Evolutionary conservation across 2,888 invertebrate species (phyloP), one percentile per base, ranked within the genome.

Genomic region (Chydorus sphaericus): DNA sequence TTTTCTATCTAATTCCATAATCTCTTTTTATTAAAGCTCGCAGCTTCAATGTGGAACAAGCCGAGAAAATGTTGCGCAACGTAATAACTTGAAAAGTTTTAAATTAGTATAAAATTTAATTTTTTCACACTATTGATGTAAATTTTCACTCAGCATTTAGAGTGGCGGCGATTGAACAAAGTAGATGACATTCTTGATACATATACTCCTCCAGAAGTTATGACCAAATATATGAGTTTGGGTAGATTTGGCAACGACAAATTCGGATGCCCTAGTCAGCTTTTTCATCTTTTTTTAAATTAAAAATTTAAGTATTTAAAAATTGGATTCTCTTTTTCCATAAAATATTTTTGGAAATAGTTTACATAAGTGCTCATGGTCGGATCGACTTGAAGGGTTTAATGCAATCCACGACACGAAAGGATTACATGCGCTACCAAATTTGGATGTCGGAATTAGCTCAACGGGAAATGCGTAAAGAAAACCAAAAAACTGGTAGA

Each of bases 351-450:
- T 33, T 33, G 10, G n/a, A n/a, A n/a, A n/a, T 73, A 78, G 83
- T 91, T 16, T 80, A 86, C 63, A 76, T 89, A 10, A 77, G 89
- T 33, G 88, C 88, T 0, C 85, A 90, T 66, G 79, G 82, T 60
- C 83, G 84, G 0, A 70, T 88, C 60, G 92, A 93, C 67, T 77
- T 86, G 54, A 82, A 82, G 72, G 90, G 90, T 2, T 71, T 88
- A 60, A 71, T 90, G 60, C 85, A 88, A 65, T 78, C 84, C 1
- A n/a, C n/a, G 44, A 26, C 10, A 8, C 44, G 5, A 44, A 44
- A 28, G 44, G 89, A 89, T 62, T 75, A 87, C 63, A 79, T 89
- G 59, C 78, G 80, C 60, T 76, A 78, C 68, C 78, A 85, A 11
- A 29, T 48, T 33, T 57, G 54, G 48, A 54, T 54, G 20, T 30